A percentile compares a stretch with the other conserved stretches of the same genome.
Conservation (phyloP, 1,140 invertebrate species). For the Drosophila nigrodunni region DNA sequence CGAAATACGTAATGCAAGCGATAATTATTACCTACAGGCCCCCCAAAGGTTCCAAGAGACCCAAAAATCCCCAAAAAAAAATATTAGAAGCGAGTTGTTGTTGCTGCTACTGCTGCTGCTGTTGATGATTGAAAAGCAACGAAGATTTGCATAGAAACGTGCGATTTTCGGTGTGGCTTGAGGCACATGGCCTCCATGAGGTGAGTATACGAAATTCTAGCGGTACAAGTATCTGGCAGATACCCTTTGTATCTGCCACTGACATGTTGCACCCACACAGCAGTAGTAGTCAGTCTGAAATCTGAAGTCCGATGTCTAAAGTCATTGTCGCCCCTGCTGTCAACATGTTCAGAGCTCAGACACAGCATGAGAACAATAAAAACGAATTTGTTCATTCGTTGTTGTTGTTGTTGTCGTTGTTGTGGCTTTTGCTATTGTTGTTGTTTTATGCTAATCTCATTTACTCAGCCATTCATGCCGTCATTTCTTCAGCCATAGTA, state of each 20-base stretch:
- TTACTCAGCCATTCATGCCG: slow-evolving; percentile 71
- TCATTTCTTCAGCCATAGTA: slow-evolving; percentile 52
- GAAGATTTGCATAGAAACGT: slow-evolving; percentile 82
- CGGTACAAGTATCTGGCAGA: slow-evolving; percentile 56
- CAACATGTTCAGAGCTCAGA: slow-evolving; percentile 65
- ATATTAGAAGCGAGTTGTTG: slow-evolving; percentile 59
- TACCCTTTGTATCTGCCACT: slow-evolving; percentile 51
- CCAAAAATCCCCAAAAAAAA: slow-evolving; percentile 24
- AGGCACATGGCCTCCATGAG: slow-evolving; percentile 53
- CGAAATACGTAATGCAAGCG: slow-evolving; percentile 80
- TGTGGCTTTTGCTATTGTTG: not conserved
- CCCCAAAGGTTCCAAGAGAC: slow-evolving; percentile 37
- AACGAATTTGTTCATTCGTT: slow-evolving; percentile 29
- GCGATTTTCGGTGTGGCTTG: slow-evolving; percentile 70
- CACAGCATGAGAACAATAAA: slow-evolving; percentile 71
- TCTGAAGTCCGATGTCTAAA: too few species aligned
- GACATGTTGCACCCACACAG: slow-evolving; percentile 60
- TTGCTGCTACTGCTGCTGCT: slow-evolving; percentile 43
- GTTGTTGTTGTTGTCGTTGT: slow-evolving; percentile 16
- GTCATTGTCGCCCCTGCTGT: slow-evolving; percentile 59
- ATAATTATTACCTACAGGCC: slow-evolving; percentile 78
- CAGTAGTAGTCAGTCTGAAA: slow-evolving; percentile 21
- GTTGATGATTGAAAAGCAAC: slow-evolving; percentile 76
- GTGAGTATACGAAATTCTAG: slow-evolving; percentile 15
- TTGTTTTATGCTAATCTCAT: slow-evolving; percentile 43